These are phyloP conservation scores for Edolisoma coerulescens DNA, from an alignment of 2,113 vertebrate genomes.

Conservation along the genomic window DNA sequence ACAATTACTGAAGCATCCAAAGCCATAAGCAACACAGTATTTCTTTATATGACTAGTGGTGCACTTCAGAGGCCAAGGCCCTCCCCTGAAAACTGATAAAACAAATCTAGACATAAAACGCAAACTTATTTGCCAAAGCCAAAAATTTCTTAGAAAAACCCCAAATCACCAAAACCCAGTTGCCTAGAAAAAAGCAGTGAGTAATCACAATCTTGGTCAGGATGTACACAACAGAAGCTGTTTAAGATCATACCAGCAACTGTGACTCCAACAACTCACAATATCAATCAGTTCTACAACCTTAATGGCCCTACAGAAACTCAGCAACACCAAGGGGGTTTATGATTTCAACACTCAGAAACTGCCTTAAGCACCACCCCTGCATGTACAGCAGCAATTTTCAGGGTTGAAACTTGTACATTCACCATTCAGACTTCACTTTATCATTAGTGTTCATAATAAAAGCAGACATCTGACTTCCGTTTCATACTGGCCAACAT, in stretches of 20 bases:
- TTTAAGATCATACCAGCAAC: not conserved
- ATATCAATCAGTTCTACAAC: not conserved
- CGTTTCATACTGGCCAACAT: not conserved
- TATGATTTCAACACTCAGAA: not conserved
- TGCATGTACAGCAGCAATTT: not conserved
- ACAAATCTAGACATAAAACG: not conserved
- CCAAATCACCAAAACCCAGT: not conserved
- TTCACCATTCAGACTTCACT: not conserved
- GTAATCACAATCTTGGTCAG: not conserved
- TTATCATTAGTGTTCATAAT: not conserved
- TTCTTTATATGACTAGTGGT: not conserved
- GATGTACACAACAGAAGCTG: not conserved
- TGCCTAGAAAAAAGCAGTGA: not conserved
- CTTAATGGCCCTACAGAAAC: not conserved
- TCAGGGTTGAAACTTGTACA: not conserved
- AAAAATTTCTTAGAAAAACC: not conserved
- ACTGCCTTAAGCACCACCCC: not conserved
- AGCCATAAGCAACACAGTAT: not conserved
- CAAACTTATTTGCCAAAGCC: not conserved
- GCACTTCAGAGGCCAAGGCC: not conserved
- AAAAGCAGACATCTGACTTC: not conserved
- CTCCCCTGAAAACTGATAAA: not conserved
- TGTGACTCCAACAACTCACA: not conserved
- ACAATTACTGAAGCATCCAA: not conserved
- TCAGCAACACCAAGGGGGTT: not conserved